Evolutionary conservation across 2,113 vertebrate species (phyloP), one percentile per base, ranked within the genome.

Genomic region (Haplochromis vanheusdeni): DNA sequence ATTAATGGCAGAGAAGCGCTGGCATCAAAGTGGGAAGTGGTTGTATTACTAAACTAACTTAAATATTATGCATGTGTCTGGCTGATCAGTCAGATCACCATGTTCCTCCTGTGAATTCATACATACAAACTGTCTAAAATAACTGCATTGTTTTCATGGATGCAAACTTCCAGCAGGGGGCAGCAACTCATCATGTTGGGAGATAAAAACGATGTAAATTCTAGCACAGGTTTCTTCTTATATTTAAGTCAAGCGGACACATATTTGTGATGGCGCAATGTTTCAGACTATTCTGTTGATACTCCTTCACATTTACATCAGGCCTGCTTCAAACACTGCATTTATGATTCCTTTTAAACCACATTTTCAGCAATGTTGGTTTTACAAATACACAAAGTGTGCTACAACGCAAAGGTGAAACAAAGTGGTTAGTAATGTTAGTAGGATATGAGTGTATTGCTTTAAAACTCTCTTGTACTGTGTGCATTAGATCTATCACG

Each of bases 131-230:
- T 4, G 6, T 75, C 23, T 47, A 23, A 62, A 62, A 4, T 37
- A n/a, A 16, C 8, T 21, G 45, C 17, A 9, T 5, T 37, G 19
- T 82, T 33, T 75, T 35, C 80, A 79, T 92, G 40, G 11, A 68
- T 10, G 33, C 70, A 68, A 19, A 79, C 1, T 35, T 45, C 83
- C 95, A 90, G 90, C 89, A 96, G 95, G 89, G 93, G 93, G 95
- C 93, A 96, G 93, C 89, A 93, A n/a, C 56, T 86, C 86, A 28
- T 80, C 81, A 87, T 17, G 17, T 80, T 40, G 40, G 13, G 81
- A 21, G 9, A 28, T 82, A 12, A 45, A 73, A 26, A 31, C 21
- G 8, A 7, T 35, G 28, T 26, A 49, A 3, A 9, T 3, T 85
- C 28, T 14, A 9, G 49, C 4, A 42, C 12, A 19, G 13, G 12